A percentile compares a stretch with the other conserved stretches of the same genome.
phyloP scores from a whole-genome alignment of 2,797 vertebrate genomes.

The Pseudotriccus pelzelni region DNA sequence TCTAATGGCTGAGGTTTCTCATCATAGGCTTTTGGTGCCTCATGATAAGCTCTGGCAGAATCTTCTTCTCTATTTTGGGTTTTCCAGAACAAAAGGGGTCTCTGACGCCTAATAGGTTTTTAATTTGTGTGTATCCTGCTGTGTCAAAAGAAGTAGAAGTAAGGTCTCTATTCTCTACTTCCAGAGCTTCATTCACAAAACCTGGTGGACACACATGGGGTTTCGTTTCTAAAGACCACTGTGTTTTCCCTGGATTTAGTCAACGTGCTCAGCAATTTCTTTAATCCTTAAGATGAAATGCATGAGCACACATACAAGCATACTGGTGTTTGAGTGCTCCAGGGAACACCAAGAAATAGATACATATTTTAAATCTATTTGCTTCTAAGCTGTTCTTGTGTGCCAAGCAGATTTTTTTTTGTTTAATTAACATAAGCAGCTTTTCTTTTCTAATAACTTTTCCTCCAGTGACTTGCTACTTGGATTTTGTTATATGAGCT shows the following conservation, averaged over 20 bases:
- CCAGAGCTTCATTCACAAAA: background rate
- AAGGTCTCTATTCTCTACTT: background rate
- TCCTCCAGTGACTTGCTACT: background rate
- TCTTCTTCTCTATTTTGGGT: background rate
- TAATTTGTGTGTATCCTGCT: background rate
- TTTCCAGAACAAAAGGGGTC: background rate
- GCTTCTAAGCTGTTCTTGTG: background rate
- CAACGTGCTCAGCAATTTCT: background rate
- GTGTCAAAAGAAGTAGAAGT: background rate
- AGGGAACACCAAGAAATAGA: background rate
- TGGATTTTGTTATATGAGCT: background rate
- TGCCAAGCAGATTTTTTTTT: background rate
- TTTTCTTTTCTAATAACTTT: constrained; percentile 22
- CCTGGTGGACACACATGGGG: background rate
- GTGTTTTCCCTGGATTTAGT: background rate
- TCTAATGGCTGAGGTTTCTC: background rate
- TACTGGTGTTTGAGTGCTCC: background rate
- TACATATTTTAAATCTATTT: background rate
- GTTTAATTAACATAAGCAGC: constrained; percentile 49
- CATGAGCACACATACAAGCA: background rate
- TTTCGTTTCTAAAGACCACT: background rate
- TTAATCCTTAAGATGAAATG: background rate
- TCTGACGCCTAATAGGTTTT: background rate
- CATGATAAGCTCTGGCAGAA: background rate
- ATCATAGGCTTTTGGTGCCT: background rate